Evolutionary conservation across 1,140 invertebrate species (phyloP), one percentile per base, ranked within the genome.

Genomic region (Sminthurides bifidus): DNA sequence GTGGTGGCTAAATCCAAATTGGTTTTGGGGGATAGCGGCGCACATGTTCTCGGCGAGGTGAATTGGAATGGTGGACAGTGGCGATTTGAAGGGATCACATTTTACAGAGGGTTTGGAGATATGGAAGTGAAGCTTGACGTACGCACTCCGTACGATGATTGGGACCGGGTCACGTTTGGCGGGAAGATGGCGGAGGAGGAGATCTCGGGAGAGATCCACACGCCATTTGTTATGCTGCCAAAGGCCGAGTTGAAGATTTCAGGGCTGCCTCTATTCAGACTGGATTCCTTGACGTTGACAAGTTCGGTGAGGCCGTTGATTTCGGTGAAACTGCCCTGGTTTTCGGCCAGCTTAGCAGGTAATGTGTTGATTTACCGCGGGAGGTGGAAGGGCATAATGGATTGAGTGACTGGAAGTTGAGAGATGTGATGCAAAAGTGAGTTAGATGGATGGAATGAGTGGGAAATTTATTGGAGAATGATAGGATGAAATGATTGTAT

Each of bases 81-180:
- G 56, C 46, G 46, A 30, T 30, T 55, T 12, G 59, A 65, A 55
- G 58, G 58, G 4, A 59, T 46, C 14, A 27, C 40, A n/a, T 17
- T 52, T 1, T 66, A 59, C 35, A 23, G 48, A 30, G 63, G 45
- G 29, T 60, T 60, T 35, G 48, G 65, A 38, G 62, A 67, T 35
- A 54, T 68, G 38, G 64, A 67, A 54, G 54, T 49, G 5, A 66
- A 63, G 41, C 26, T 68, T 15, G 64, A 65, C 15, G 19, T 68
- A 35, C 59, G 56, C 17, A 66, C 67, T 10, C 66, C 68, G 14
- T 66, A 64, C 30, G 50, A 64, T 38, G 29, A 15, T 8, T 54
- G 67, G 23, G 61, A 60, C 29, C 51, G 65, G 21, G 38, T 38
- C 29, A 66, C 50, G 14, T 57, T 58, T 50, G 66, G 49, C 35